Base-by-base conservation (phyloP, 1,140 invertebrate species). In the Harpegnathos saltator region DNA sequence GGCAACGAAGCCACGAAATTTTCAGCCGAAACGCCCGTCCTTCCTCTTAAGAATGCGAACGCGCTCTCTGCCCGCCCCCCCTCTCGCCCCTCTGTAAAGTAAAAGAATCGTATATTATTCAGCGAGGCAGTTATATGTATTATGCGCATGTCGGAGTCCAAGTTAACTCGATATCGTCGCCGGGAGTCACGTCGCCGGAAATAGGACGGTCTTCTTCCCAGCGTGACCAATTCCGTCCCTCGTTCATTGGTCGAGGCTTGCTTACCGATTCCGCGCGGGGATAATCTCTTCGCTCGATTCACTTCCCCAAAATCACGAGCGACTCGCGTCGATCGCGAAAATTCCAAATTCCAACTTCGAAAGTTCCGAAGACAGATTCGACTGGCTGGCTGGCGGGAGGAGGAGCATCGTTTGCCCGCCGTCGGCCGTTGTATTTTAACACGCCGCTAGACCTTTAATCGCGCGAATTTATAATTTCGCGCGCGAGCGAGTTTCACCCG, bases 1-100 rank as follows among this genome's bases (percentile, higher is more conserved):
- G 68, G 68, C 69, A 89, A 83, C 56, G 58, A 81, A 77, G 14
- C 44, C 68, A 54, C 22, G 65, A 66, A 75, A 88, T 87, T 87
- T 88, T 81, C 84, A 65, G 68, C 44, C 48, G 33, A 87, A 62
- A 87, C 38, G 75, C 82, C 59, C 29, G 17, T 52, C 74, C 59
- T 61, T 69, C 48, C 68, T 69, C 12, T 62, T 50, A 58, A 63
- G 54, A 59, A 58, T 33, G 24, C 19, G 29, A n/a, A 63, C 29
- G n/a, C 11, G 29, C 15, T n/a, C n/a, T n/a, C n/a, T n/a, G n/a
- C n/a, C n/a, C n/a, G n/a, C n/a, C n/a, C n/a, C n/a, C n/a, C n/a
- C n/a, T n/a, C n/a, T 33, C n/a, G 59, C 26, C 22, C 15, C 44
- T 19, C 4, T 77, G n/a, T n/a, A 19, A 9, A 19, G n/a, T 9